phyloP scores from a whole-genome alignment of 2,797 vertebrate species.

The Sebastiscus tertius region DNA sequence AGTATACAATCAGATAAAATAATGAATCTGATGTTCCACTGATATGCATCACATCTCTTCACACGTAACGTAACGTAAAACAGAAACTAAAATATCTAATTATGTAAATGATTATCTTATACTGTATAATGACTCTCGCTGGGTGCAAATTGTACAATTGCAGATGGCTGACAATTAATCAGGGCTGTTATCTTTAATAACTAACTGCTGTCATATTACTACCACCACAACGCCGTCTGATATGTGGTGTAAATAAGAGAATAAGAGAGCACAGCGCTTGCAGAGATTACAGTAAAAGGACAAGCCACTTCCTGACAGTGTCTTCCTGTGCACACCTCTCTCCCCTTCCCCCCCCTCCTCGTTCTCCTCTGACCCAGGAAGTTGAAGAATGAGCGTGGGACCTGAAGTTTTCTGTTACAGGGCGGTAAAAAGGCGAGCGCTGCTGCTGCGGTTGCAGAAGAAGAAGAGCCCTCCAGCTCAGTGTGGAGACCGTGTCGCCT shows the following conservation, averaged over 20 bases:
- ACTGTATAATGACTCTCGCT: background rate
- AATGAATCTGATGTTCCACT: background rate
- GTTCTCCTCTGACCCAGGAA: slow-evolving; percentile 64
- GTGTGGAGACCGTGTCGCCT: slow-evolving; percentile 3
- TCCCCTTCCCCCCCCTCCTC: slow-evolving; percentile 23
- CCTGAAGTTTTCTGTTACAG: slow-evolving; percentile 22
- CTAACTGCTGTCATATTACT: background rate
- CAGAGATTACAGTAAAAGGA: slow-evolving; percentile 71
- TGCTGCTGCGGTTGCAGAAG: background rate
- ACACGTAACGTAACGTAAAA: background rate
- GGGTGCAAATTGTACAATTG: background rate
- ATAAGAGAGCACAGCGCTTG: slow-evolving; percentile 26
- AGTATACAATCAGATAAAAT: background rate
- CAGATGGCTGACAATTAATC: background rate
- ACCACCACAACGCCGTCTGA: background rate
- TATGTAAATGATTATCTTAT: background rate
- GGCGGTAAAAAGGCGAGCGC: slow-evolving; percentile 12
- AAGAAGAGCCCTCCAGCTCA: slow-evolving; percentile 5
- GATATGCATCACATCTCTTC: background rate
- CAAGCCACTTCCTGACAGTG: slow-evolving; percentile 75
- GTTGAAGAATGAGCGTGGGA: slow-evolving; percentile 21
- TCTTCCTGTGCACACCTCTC: slow-evolving; percentile 65
- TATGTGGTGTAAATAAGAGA: slow-evolving; percentile 17
- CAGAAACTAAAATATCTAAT: background rate
- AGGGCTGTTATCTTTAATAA: background rate